These are phyloP conservation scores for Ricordea florida DNA, from an alignment of 92 coral and sea anemone species.

Conservation along the genomic window DNA sequence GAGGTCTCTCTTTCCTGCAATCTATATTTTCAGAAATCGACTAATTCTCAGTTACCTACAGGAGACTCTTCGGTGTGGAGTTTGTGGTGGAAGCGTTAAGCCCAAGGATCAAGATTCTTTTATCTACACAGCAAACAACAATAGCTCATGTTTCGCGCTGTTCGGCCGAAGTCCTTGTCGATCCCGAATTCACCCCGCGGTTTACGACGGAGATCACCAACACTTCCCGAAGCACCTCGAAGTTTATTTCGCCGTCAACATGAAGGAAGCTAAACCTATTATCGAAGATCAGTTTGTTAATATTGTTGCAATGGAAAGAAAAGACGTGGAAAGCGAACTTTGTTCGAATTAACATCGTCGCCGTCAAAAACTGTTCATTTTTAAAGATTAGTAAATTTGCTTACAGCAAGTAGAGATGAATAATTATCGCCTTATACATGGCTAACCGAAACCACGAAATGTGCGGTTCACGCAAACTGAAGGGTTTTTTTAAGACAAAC, in stretches of 20 bases:
- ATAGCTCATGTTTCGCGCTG: slow-evolving; percentile 46
- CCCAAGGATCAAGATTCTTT: slow-evolving; percentile 26
- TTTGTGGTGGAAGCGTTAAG: slow-evolving; percentile 31
- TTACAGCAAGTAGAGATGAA: too few species aligned
- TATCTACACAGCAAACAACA: slow-evolving; percentile 26
- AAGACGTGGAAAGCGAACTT: slow-evolving; percentile 1
- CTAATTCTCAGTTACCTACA: slow-evolving; percentile 70
- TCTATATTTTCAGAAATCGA: slow-evolving; percentile 81
- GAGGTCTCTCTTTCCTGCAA: slow-evolving; percentile 81
- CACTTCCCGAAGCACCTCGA: slow-evolving; percentile 83
- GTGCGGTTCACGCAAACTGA: too few species aligned
- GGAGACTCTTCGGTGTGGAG: slow-evolving; percentile 64
- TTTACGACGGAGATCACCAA: slow-evolving; percentile 83
- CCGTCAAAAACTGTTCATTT: too few species aligned
- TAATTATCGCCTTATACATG: too few species aligned
- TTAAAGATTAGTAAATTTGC: too few species aligned
- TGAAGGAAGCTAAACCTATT: slow-evolving; percentile 41
- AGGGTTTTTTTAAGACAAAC: too few species aligned
- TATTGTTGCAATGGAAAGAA: slow-evolving; percentile 31
- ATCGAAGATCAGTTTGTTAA: slow-evolving; percentile 48
- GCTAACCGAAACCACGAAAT: too few species aligned
- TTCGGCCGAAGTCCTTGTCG: slow-evolving; percentile 64
- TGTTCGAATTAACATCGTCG: not conserved
- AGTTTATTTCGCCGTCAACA: slow-evolving; percentile 50
- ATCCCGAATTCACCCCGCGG: slow-evolving; percentile 72